Percentiles rank a stretch among this genome's conserved stretches.
phyloP scores from a whole-genome alignment of 2,888 invertebrate species.

The Carcina quercana region DNA sequence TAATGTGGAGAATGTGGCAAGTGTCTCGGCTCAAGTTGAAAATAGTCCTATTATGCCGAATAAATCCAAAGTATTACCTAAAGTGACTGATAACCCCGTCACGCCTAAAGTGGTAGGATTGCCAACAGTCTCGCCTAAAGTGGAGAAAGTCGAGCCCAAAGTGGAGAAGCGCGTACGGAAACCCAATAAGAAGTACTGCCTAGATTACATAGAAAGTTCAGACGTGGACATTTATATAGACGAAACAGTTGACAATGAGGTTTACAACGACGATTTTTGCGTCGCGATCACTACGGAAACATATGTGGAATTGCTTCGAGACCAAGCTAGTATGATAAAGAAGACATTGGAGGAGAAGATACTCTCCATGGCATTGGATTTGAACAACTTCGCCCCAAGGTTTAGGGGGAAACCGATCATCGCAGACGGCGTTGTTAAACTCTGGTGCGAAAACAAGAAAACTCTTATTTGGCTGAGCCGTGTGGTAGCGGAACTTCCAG shows the following conservation, averaged over 20 bases:
- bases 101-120: not conserved
- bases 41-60: not conserved
- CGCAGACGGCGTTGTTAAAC: conserved; percentile 4
- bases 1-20: too few relatives aligned
- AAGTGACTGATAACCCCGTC: too few relatives aligned
- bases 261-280: not conserved
- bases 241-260: not conserved
- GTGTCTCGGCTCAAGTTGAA: not conserved
- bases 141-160: not conserved
- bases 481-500: not conserved
- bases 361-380: not conserved
- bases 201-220: not conserved
- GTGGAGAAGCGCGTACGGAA: not conserved
- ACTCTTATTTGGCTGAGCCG: conserved; percentile 1
- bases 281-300: conserved; percentile 1
- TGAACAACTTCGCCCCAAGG: not conserved
- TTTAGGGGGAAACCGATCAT: conserved; percentile 5
- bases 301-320: not conserved
- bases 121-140: not conserved
- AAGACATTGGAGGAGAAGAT: conserved; percentile 1
- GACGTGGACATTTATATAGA: not conserved
- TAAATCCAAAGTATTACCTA: not conserved
- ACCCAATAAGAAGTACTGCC: not conserved
- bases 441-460: conserved; percentile 4
- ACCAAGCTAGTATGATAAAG: conserved; percentile 1